A percentile compares a stretch with the other conserved stretches of the same genome.
Evolutionary conservation across 2,888 invertebrate genomes (phyloP).

Genomic region (Melitaea athalia): DNA sequence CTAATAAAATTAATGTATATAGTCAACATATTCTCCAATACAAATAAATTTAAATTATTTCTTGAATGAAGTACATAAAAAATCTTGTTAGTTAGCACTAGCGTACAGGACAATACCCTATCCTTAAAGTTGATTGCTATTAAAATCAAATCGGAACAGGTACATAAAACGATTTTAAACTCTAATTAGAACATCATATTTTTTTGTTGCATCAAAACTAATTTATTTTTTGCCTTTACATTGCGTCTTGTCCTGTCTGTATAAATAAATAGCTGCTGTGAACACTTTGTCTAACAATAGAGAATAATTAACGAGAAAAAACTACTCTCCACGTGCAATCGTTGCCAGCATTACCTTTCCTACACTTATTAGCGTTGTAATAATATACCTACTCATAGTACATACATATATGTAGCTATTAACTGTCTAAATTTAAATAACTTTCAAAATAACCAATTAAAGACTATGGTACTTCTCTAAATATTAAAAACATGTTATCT

Average conservation of each 20-base stretch:
- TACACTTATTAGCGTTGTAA: neutral
- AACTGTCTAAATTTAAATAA: neutral
- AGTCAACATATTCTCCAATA: too few species aligned
- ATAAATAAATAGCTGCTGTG: conserved; percentile 27
- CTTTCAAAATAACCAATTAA: neutral
- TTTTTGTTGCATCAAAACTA: conserved; percentile 66
- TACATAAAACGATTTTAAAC: conserved; percentile 51
- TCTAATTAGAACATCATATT: conserved; percentile 71
- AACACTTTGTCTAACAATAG: conserved; percentile 48
- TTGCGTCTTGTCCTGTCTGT: conserved; percentile 39
- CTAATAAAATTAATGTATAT: too few species aligned
- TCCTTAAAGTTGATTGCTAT: neutral
- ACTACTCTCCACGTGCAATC: conserved; percentile 36
- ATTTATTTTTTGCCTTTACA: conserved; percentile 67
- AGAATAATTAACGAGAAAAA: conserved; percentile 51
- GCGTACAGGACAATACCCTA: conserved; percentile 15
- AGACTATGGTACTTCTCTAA: neutral
- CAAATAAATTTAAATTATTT: too few species aligned
- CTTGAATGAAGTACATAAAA: neutral
- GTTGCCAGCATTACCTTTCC: conserved; percentile 29
- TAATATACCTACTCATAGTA: neutral
- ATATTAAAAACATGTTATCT: too few species aligned
- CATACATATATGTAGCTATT: neutral
- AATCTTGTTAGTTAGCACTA: conserved; percentile 2
- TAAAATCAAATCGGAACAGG: conserved; percentile 2